Evolutionary conservation across 2,797 vertebrate species (phyloP).

Genomic region (Sebastes vulpes): DNA sequence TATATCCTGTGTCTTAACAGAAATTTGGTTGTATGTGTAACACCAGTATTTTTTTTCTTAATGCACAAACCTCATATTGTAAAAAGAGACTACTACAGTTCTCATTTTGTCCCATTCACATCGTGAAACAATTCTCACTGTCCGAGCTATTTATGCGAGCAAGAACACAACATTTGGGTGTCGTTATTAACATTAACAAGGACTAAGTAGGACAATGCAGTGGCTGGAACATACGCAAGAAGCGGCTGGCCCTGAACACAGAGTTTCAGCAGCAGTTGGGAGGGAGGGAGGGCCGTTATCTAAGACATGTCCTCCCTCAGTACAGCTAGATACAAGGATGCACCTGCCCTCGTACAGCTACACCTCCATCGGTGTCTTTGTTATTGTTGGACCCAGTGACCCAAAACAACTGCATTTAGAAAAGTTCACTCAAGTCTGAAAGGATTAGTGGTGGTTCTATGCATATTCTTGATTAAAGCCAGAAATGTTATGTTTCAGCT

Average conservation of each 20-base stretch:
- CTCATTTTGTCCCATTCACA: not conserved
- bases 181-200: slow-evolving; percentile 17
- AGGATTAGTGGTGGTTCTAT: not conserved
- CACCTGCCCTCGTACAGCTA: slow-evolving; percentile 35
- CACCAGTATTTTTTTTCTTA: not conserved
- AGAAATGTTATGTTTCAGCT: not conserved
- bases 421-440: not conserved
- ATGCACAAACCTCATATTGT: not conserved
- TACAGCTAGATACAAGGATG: slow-evolving; percentile 40
- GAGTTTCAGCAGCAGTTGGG: slow-evolving; percentile 25
- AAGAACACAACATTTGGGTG: slow-evolving; percentile 35
- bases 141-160: slow-evolving; percentile 12
- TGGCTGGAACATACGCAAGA: slow-evolving; percentile 38
- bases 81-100: not conserved
- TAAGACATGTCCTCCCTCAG: slow-evolving; percentile 28
- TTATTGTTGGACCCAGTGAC: slow-evolving; percentile 29
- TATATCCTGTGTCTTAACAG: not conserved
- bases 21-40: not conserved
- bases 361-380: slow-evolving; percentile 2
- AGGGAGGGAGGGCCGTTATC: slow-evolving; percentile 25
- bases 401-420: slow-evolving; percentile 6
- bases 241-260: slow-evolving; percentile 33
- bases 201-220: slow-evolving; percentile 27
- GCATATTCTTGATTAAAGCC: not conserved
- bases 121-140: not conserved